Evolutionary conservation across 2,113 vertebrate genomes (phyloP).

Genomic region (Hucho hucho): DNA sequence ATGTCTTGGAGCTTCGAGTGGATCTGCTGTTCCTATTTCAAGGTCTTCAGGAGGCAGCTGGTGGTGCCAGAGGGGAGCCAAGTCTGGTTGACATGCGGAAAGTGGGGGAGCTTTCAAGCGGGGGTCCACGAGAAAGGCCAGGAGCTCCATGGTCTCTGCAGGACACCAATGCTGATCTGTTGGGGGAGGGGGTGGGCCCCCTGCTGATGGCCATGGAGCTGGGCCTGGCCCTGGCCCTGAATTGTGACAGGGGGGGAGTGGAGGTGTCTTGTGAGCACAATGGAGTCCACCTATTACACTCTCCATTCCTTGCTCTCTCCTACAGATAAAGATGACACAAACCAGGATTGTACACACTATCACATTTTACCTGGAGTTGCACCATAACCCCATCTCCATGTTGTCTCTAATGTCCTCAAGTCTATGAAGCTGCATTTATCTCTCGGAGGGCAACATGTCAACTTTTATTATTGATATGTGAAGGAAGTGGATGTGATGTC

Average conservation of each 20-base stretch:
- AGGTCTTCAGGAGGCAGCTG: slow-evolving; percentile 55
- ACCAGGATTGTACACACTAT: not conserved
- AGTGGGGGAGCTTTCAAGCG: slow-evolving; percentile 35
- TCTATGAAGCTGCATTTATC: not conserved
- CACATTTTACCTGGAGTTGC: not conserved
- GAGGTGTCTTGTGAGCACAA: slow-evolving; percentile 57
- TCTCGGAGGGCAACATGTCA: not conserved
- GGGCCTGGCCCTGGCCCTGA: slow-evolving; percentile 65
- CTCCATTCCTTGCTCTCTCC: slow-evolving; percentile 74
- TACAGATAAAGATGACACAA: slow-evolving; percentile 52
- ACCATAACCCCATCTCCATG: not conserved
- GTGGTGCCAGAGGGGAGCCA: slow-evolving; percentile 24
- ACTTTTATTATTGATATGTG: not conserved
- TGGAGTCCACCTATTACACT: slow-evolving; percentile 63
- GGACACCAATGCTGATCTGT: slow-evolving; percentile 35
- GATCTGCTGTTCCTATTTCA: slow-evolving; percentile 73
- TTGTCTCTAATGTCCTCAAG: not conserved
- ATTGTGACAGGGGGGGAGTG: slow-evolving; percentile 58
- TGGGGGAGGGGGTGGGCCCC: slow-evolving; percentile 40
- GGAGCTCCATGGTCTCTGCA: slow-evolving; percentile 31
- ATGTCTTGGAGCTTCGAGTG: slow-evolving; percentile 63
- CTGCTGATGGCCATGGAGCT: slow-evolving; percentile 49
- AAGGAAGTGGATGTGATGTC: not conserved
- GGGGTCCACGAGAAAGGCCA: slow-evolving; percentile 21
- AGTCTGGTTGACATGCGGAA: slow-evolving; percentile 52